Evolutionary conservation across 1,140 invertebrate species (phyloP).

Genomic region (Ips typographus): DNA sequence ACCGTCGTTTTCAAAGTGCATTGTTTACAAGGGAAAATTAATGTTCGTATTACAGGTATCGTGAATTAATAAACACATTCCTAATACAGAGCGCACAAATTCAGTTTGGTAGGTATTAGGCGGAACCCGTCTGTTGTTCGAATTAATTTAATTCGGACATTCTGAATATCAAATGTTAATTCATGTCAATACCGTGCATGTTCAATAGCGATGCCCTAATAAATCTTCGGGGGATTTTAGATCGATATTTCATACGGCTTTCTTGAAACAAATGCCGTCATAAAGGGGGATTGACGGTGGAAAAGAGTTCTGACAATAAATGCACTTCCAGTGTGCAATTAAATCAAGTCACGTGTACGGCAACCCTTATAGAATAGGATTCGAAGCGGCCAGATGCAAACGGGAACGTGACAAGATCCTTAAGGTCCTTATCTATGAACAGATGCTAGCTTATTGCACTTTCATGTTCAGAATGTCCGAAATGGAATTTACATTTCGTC

Average conservation of each 20-base stretch:
- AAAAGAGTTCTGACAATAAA: too few species aligned
- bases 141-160: conserved; percentile 11
- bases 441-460: not conserved
- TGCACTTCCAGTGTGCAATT: not conserved
- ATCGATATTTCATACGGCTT: too few species aligned
- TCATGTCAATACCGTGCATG: conserved; percentile 14
- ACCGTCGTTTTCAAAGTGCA: not conserved
- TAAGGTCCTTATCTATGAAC: conserved; percentile 5
- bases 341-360: conserved; percentile 1
- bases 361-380: conserved; percentile 1
- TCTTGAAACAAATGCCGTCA: too few species aligned
- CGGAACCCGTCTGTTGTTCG: conserved; percentile 4
- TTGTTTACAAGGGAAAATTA: conserved; percentile 6
- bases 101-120: conserved; percentile 1
- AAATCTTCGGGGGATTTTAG: not conserved
- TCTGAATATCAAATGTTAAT: conserved; percentile 16
- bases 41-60: conserved; percentile 12
- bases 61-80: conserved; percentile 15
- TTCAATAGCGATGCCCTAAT: not conserved
- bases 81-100: conserved; percentile 3
- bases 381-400: conserved; percentile 3
- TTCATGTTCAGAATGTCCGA: conserved; percentile 1
- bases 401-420: conserved; percentile 1
- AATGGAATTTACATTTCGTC: too few species aligned
- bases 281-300: too few species aligned